Conservation (phyloP, 1,140 invertebrate genomes). For the Cardiocondyla obscurior region DNA sequence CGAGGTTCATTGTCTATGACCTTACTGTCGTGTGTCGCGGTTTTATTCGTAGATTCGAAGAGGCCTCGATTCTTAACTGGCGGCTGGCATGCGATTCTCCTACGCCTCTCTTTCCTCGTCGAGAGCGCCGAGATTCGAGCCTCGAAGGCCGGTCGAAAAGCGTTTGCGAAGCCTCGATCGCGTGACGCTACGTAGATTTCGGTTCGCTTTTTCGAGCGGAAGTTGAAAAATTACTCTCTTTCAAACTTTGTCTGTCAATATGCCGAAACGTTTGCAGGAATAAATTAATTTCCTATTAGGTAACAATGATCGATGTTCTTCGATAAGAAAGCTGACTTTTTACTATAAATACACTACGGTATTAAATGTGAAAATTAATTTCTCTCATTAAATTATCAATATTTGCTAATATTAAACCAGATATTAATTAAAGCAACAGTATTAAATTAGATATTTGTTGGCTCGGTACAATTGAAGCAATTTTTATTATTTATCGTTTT, state of each 20-base stretch:
- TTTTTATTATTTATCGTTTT: not conserved
- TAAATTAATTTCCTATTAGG: constrained; percentile 15
- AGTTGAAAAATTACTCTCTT: constrained; percentile 14
- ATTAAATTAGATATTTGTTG: not conserved
- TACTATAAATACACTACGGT: too few species aligned
- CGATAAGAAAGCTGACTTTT: too few species aligned
- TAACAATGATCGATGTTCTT: not conserved
- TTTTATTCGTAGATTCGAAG: constrained; percentile 70
- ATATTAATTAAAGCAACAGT: too few species aligned
- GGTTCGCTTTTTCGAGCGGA: not conserved
- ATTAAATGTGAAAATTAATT: constrained; percentile 9
- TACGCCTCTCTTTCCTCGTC: constrained; percentile 1
- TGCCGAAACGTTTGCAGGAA: not conserved
- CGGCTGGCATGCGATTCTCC: constrained; percentile 63
- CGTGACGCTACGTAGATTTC: not conserved
- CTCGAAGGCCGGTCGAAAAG: not conserved
- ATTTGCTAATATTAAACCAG: not conserved
- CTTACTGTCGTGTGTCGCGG: constrained; percentile 58
- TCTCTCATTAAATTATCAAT: not conserved
- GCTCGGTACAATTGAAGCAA: not conserved
- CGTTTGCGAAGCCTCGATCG: not conserved
- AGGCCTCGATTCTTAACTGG: constrained; percentile 70
- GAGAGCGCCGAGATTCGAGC: constrained; percentile 19
- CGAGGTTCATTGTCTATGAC: constrained; percentile 75
- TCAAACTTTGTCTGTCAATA: not conserved